phyloP scores from a whole-genome alignment of 2,888 invertebrate genomes.

The Xylota segnis region DNA sequence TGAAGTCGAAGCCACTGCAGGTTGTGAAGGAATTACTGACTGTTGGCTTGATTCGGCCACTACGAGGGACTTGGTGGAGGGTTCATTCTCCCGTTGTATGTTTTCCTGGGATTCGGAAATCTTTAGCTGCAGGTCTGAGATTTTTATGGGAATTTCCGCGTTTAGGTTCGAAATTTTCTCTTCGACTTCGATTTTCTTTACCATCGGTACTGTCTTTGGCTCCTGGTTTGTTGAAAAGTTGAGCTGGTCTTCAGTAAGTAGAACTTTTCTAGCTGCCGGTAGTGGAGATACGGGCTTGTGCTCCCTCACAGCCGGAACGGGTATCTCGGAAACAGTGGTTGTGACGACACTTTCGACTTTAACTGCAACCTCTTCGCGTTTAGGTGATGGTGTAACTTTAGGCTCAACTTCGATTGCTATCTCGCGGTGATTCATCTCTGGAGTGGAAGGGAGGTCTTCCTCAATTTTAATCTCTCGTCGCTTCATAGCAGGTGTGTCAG shows the following conservation, averaged over 20 bases:
- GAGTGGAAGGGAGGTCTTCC: conserved; percentile 31
- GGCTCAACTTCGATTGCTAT: conserved; percentile 36
- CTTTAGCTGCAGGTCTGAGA: conserved; percentile 69
- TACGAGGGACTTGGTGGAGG: not conserved
- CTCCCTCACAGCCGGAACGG: conserved; percentile 41
- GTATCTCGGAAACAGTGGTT: conserved; percentile 5
- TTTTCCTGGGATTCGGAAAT: conserved; percentile 53
- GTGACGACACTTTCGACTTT: conserved; percentile 21
- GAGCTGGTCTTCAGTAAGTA: conserved; percentile 1
- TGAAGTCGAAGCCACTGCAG: conserved; percentile 71
- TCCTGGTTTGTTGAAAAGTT: conserved; percentile 33
- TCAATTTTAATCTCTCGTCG: conserved; percentile 59
- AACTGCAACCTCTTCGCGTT: conserved; percentile 39
- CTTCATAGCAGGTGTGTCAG: conserved; percentile 66
- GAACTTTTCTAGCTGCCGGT: conserved; percentile 35
- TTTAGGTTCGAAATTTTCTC: conserved; percentile 52
- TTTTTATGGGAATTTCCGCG: conserved; percentile 49
- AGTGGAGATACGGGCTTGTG: conserved; percentile 28
- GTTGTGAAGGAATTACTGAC: conserved; percentile 48
- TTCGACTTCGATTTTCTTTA: conserved; percentile 35
- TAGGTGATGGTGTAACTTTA: not conserved
- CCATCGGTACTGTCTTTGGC: not conserved
- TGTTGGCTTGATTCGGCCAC: conserved; percentile 26
- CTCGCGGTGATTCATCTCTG: conserved; percentile 49
- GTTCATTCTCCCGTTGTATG: conserved; percentile 36